phyloP scores from a whole-genome alignment of 2,888 invertebrate species.

The Melanotus villosus region DNA sequence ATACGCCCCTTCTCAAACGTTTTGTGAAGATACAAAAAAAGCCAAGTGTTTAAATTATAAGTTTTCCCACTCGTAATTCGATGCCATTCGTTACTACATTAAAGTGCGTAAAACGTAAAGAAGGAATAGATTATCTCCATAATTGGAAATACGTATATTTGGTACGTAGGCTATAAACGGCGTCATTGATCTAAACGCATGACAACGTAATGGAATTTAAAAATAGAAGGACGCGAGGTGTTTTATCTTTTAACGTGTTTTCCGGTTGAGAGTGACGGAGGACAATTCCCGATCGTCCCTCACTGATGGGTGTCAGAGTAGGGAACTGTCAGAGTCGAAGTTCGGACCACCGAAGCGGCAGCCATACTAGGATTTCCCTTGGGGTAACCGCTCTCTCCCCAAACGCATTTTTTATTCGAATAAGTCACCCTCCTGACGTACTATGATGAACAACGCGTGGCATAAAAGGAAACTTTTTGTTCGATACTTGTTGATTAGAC shows the following conservation, averaged over 20 bases:
- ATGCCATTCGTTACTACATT: not conserved
- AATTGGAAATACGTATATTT: not conserved
- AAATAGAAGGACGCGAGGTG: constrained; percentile 25
- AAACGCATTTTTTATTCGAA: constrained; percentile 48
- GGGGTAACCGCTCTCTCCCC: constrained; percentile 45
- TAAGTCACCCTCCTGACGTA: constrained; percentile 46
- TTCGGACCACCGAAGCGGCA: constrained; percentile 47
- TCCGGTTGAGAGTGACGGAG: constrained; percentile 45
- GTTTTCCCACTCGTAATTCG: not conserved
- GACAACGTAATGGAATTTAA: constrained; percentile 34
- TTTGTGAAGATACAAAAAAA: not conserved
- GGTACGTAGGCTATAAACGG: not conserved
- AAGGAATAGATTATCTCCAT: not conserved
- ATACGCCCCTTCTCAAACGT: not conserved
- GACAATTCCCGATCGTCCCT: constrained; percentile 47
- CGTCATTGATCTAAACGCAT: constrained; percentile 15
- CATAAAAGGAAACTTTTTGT: constrained; percentile 41
- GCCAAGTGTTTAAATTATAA: not conserved
- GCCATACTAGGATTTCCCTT: constrained; percentile 48
- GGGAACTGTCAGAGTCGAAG: constrained; percentile 47
- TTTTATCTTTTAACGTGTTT: constrained; percentile 46
- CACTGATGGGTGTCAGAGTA: constrained; percentile 47
- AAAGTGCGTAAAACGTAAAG: not conserved
- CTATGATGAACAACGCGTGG: constrained; percentile 42
- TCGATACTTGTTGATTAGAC: constrained; percentile 44